These are phyloP conservation scores for Gila robusta DNA, from an alignment of 2,797 vertebrate genomes.

Conservation along the genomic window DNA sequence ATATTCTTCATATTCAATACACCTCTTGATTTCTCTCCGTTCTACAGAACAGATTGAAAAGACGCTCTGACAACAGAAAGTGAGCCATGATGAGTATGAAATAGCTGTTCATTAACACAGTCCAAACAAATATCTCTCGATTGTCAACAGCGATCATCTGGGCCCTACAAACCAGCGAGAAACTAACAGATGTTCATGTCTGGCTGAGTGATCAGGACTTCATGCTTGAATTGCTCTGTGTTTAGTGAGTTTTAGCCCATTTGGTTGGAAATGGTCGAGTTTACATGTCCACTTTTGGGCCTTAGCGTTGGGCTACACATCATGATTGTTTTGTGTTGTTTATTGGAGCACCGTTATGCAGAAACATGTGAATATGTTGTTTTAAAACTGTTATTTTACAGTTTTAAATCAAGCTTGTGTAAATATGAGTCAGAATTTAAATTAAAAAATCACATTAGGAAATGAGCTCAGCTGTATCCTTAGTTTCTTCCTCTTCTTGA, in stretches of 20 bases:
- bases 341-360: not conserved
- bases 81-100: slow-evolving; percentile 8
- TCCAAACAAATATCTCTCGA: slow-evolving; percentile 33
- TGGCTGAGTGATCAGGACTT: slow-evolving; percentile 29
- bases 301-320: not conserved
- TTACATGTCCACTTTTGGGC: slow-evolving; percentile 26
- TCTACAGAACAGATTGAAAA: slow-evolving; percentile 4
- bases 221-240: slow-evolving; percentile 25
- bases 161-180: not conserved
- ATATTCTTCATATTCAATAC: slow-evolving; percentile 7
- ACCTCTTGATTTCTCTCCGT: slow-evolving; percentile 11
- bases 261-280: slow-evolving; percentile 39
- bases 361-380: not conserved
- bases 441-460: not conserved
- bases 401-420: not conserved
- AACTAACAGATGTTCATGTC: slow-evolving; percentile 45
- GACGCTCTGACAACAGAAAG: slow-evolving; percentile 15
- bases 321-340: not conserved
- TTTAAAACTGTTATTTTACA: not conserved
- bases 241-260: slow-evolving; percentile 22
- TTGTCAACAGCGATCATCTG: slow-evolving; percentile 49
- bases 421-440: not conserved
- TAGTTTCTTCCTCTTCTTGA: not conserved
- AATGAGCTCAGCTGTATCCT: not conserved
- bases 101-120: slow-evolving; percentile 27